Percentiles rank a stretch among this genome's conserved stretches.
Conservation (phyloP, 2,888 invertebrate genomes). For the Drosophila lutescens region DNA sequence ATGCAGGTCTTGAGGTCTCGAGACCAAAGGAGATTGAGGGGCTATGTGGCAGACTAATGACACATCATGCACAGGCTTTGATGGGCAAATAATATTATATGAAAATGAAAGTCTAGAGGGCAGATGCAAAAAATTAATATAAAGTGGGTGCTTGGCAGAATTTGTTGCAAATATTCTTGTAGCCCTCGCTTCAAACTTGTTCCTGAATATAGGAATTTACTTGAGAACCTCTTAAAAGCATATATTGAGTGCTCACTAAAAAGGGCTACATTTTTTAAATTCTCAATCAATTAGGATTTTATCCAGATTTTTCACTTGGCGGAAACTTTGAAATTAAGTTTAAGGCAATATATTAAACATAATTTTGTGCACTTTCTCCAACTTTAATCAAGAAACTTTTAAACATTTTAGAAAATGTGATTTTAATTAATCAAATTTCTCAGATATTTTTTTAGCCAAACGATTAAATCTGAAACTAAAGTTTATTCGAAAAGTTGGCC, state of each 20-base stretch:
- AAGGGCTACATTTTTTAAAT: too few species aligned
- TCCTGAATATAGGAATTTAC: neutral
- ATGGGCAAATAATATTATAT: slow-evolving; percentile 18
- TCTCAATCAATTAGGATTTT: too few species aligned
- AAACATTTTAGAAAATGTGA: slow-evolving; percentile 1
- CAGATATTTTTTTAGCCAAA: slow-evolving; percentile 19
- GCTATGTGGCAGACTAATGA: slow-evolving; percentile 37
- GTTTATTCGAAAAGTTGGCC: slow-evolving; percentile 34
- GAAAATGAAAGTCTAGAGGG: slow-evolving; percentile 8
- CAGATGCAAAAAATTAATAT: neutral
- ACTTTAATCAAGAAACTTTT: slow-evolving; percentile 11
- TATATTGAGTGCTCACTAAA: too few species aligned
- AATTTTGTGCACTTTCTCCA: neutral
- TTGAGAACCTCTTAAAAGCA: too few species aligned
- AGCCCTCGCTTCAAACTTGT: neutral
- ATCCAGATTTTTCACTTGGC: neutral
- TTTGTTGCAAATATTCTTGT: neutral
- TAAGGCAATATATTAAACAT: neutral
- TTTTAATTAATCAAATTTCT: slow-evolving; percentile 28
- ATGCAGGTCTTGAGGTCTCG: slow-evolving; percentile 27
- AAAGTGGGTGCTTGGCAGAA: neutral
- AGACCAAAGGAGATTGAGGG: slow-evolving; percentile 27
- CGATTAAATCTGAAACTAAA: slow-evolving; percentile 38
- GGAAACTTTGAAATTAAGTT: neutral
- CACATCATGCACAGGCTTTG: slow-evolving; percentile 22